phyloP scores from a whole-genome alignment of 2,113 vertebrate genomes.

The Etia nguti region DNA sequence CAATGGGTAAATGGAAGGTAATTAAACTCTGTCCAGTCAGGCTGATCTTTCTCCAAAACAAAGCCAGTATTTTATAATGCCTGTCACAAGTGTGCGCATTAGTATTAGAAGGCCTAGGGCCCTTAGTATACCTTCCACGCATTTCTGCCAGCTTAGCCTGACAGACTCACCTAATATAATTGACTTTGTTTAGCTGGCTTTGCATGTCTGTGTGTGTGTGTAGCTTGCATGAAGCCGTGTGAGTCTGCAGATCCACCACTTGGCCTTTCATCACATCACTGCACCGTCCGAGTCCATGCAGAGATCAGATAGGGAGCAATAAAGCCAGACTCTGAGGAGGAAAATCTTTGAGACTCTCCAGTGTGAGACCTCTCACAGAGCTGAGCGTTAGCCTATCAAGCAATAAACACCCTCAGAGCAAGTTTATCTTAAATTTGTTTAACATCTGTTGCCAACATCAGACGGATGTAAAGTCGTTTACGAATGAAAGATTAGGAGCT shows the following conservation, averaged over 20 bases:
- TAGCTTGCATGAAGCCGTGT: background rate
- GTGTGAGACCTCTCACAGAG: background rate
- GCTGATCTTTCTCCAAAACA: slow-evolving; percentile 26
- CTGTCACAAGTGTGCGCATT: background rate
- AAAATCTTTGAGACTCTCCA: background rate
- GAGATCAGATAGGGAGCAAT: slow-evolving; percentile 1
- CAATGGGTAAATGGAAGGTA: slow-evolving; percentile 57
- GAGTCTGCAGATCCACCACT: background rate
- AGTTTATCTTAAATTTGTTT: background rate
- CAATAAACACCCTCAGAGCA: background rate
- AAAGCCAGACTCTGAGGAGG: background rate
- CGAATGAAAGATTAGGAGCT: background rate
- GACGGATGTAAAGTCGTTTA: background rate
- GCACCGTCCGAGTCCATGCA: background rate
- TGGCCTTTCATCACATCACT: slow-evolving; percentile 36
- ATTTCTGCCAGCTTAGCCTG: slow-evolving; percentile 19
- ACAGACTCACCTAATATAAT: slow-evolving; percentile 40
- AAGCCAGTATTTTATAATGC: slow-evolving; percentile 2
- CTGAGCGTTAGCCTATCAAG: background rate
- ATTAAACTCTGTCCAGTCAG: slow-evolving; percentile 13
- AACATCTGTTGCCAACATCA: background rate
- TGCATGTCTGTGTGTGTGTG: background rate
- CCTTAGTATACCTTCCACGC: background rate
- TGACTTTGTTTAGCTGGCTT: slow-evolving; percentile 18
- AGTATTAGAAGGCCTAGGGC: slow-evolving; percentile 4